Percentiles rank a stretch among this genome's conserved stretches.
phyloP scores from a whole-genome alignment of 2,888 invertebrate species.

The Polydrusus cervinus region DNA sequence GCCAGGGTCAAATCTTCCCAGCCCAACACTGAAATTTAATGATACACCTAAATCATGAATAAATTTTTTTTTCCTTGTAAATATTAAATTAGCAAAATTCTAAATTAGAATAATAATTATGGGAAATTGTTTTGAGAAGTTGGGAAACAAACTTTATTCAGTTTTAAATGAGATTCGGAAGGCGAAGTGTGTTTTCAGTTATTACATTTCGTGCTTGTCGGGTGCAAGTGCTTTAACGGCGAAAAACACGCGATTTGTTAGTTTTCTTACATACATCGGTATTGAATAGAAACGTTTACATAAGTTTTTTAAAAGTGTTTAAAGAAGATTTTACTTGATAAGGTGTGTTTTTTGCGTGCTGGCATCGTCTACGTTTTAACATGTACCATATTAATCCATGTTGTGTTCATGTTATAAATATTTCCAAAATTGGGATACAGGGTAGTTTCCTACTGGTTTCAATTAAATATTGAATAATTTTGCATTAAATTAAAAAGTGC shows the following conservation, averaged over 20 bases:
- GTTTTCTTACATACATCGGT: constrained; percentile 23
- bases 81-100: constrained; percentile 18
- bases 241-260: constrained; percentile 45
- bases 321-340: not conserved
- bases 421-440: too few relatives aligned
- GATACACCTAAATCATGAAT: too few relatives aligned
- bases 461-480: too few relatives aligned
- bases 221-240: constrained; percentile 33
- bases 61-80: not conserved
- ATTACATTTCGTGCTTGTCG: constrained; percentile 47
- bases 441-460: too few relatives aligned
- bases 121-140: constrained; percentile 43
- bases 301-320: not conserved
- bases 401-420: too few relatives aligned
- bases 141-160: constrained; percentile 33
- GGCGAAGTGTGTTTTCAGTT: constrained; percentile 48
- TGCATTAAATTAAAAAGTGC: too few relatives aligned
- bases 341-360: not conserved
- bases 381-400: too few relatives aligned
- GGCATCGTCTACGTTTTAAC: too few relatives aligned
- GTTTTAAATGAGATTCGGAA: constrained; percentile 48
- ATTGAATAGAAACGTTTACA: not conserved
- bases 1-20: too few relatives aligned
- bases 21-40: too few relatives aligned
- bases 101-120: constrained; percentile 35